These are phyloP conservation scores for Lochmaea capreae DNA, from an alignment of 2,888 invertebrate species.

Conservation along the genomic window DNA sequence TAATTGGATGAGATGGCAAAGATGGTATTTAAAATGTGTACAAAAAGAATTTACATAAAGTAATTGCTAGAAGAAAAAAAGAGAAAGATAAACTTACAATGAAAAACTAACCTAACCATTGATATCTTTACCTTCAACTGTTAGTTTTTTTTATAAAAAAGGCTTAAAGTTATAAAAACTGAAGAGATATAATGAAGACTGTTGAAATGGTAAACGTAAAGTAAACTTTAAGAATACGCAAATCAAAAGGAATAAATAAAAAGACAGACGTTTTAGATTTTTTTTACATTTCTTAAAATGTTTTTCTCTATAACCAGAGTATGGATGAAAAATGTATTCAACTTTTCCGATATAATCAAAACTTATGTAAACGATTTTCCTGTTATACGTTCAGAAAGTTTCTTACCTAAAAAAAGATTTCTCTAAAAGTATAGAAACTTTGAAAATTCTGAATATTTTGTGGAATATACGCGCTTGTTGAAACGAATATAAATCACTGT, in stretches of 20 bases:
- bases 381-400: conserved; percentile 16
- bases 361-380: conserved; percentile 18
- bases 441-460: conserved; percentile 15
- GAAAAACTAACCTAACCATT: no score
- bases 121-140: no score
- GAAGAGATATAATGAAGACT: no score
- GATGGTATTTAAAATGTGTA: background rate
- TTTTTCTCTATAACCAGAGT: background rate
- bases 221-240: no score
- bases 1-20: conserved; percentile 11
- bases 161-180: no score
- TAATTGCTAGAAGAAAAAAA: background rate
- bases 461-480: conserved; percentile 15
- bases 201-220: no score
- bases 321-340: conserved; percentile 1
- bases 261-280: no score
- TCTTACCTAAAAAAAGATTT: background rate
- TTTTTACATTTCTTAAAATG: background rate
- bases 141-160: no score
- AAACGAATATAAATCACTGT: conserved; percentile 17
- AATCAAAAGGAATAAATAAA: no score
- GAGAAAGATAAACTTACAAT: background rate
- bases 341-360: conserved; percentile 21
- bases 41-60: background rate
- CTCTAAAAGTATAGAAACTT: conserved; percentile 12